phyloP scores from a whole-genome alignment of 2,797 vertebrate species.

The Buphagus erythrorhynchus region DNA sequence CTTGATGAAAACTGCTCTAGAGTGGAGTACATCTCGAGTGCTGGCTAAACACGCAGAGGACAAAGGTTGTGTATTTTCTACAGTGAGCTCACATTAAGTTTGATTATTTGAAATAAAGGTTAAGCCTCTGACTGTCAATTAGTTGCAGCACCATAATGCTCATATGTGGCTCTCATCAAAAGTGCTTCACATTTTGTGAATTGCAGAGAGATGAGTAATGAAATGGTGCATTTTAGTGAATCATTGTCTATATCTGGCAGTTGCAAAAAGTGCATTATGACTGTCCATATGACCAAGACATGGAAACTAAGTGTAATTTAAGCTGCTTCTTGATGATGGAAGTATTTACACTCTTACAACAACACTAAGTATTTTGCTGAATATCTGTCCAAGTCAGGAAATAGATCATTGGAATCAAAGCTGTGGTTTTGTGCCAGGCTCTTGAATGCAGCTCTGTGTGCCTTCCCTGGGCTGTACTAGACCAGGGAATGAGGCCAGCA shows the following conservation, averaged over 20 bases:
- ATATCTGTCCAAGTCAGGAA: not conserved
- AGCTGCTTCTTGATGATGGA: not conserved
- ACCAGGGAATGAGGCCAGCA: not conserved
- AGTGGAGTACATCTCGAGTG: not conserved
- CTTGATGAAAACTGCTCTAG: not conserved
- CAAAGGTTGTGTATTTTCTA: not conserved
- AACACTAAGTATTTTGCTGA: not conserved
- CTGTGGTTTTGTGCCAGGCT: not conserved
- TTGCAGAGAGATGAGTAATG: not conserved
- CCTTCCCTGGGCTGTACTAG: not conserved
- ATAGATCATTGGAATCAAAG: not conserved
- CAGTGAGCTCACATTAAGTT: not conserved
- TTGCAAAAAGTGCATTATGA: not conserved
- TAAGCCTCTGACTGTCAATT: not conserved
- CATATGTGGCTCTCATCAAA: not conserved
- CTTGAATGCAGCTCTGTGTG: not conserved
- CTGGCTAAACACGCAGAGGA: not conserved
- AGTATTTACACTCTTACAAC: not conserved
- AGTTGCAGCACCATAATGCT: not conserved
- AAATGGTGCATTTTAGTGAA: not conserved
- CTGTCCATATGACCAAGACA: accelerated
- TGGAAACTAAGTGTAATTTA: not conserved
- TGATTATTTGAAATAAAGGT: not conserved
- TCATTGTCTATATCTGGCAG: not conserved
- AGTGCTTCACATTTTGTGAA: not conserved